A percentile compares a stretch with the other conserved stretches of the same genome.
These are phyloP conservation scores for Pholis gunnellus DNA, from an alignment of 2,113 vertebrate species.

Conservation along the genomic window DNA sequence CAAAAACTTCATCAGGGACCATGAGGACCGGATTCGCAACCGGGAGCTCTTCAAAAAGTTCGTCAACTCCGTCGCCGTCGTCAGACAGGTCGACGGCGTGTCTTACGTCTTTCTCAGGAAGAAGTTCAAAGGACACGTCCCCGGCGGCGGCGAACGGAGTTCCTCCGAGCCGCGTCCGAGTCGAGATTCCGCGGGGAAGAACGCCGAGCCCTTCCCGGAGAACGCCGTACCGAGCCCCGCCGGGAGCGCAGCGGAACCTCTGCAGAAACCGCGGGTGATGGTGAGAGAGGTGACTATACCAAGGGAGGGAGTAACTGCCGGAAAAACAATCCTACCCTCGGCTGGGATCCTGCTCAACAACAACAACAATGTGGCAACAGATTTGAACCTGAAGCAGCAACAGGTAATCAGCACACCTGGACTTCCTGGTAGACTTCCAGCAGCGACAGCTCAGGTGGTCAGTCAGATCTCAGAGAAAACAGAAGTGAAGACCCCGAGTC, in stretches of 20 bases:
- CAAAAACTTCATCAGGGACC: slow-evolving; percentile 83
- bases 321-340: slow-evolving; percentile 49
- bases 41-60: slow-evolving; percentile 92
- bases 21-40: slow-evolving; percentile 81
- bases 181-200: not conserved
- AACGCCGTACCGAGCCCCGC: not conserved
- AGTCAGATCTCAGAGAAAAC: not conserved
- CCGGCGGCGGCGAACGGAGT: slow-evolving; percentile 60
- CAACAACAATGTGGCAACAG: slow-evolving; percentile 45
- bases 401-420: not conserved
- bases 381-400: slow-evolving; percentile 18
- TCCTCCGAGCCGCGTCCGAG: not conserved
- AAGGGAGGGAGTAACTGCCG: not conserved
- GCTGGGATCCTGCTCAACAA: slow-evolving; percentile 72
- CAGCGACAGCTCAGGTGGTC: not conserved
- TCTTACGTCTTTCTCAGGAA: slow-evolving; percentile 87
- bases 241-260: not conserved
- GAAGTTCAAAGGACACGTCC: slow-evolving; percentile 79
- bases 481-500: not conserved
- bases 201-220: not conserved
- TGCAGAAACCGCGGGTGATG: not conserved
- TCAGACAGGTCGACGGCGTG: slow-evolving; percentile 82
- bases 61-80: slow-evolving; percentile 92
- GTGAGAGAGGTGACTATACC: slow-evolving; percentile 6
- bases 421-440: not conserved